These are phyloP conservation scores for Apodemus speciosus DNA, from an alignment of 2,113 vertebrate genomes.

Conservation along the genomic window DNA sequence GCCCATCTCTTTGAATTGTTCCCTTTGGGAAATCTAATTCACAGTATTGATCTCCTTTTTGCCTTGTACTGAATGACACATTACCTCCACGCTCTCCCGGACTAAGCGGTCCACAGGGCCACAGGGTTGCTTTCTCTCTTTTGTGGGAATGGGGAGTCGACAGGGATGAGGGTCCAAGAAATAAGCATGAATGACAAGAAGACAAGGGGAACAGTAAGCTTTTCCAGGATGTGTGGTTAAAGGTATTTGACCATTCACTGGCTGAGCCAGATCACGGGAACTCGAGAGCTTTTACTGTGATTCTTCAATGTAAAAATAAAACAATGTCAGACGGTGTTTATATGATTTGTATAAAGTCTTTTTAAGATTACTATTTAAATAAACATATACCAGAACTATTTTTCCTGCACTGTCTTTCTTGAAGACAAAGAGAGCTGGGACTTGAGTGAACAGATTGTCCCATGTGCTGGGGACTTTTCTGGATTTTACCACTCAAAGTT, in stretches of 20 bases:
- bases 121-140: conserved; percentile 71
- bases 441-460: neutral
- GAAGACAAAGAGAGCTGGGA: neutral
- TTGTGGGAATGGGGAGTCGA: conserved; percentile 71
- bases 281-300: conserved; percentile 91
- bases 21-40: conserved; percentile 74
- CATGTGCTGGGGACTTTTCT: neutral
- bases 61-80: conserved; percentile 78
- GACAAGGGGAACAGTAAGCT: conserved; percentile 63
- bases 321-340: conserved; percentile 94
- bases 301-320: conserved; percentile 86
- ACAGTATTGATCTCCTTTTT: conserved; percentile 75
- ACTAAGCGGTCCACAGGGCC: neutral
- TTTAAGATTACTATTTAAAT: conserved; percentile 98
- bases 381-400: conserved; percentile 91
- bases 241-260: conserved; percentile 85
- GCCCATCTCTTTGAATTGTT: conserved; percentile 59
- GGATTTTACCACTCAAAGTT: neutral
- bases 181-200: conserved; percentile 79
- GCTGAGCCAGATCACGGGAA: conserved; percentile 88
- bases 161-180: conserved; percentile 65
- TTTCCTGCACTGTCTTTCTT: conserved; percentile 49
- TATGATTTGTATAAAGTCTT: conserved; percentile 99
- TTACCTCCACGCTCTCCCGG: conserved; percentile 74
- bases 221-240: conserved; percentile 83